phyloP scores from a whole-genome alignment of 2,797 vertebrate genomes.

The Tadarida brasiliensis region DNA sequence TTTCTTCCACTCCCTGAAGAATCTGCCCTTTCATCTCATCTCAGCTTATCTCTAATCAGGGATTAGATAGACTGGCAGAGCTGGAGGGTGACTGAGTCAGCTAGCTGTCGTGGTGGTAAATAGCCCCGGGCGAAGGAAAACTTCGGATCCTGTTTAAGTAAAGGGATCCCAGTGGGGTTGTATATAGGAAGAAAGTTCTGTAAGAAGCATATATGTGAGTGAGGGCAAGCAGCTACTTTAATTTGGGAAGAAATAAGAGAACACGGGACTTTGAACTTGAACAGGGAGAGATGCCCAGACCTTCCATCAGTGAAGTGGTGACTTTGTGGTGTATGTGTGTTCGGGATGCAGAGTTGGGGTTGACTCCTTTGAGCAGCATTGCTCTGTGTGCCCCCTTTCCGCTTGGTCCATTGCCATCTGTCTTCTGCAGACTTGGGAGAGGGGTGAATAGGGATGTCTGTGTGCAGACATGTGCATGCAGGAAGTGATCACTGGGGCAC shows the following conservation, averaged over 20 bases:
- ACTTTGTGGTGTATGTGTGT: not conserved
- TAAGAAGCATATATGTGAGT: not conserved
- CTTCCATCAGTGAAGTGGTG: not conserved
- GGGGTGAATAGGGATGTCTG: not conserved
- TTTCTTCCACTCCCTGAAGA: constrained; percentile 83
- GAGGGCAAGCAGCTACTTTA: not conserved
- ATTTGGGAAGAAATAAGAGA: not conserved
- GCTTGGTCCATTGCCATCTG: not conserved
- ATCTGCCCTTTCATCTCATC: not conserved
- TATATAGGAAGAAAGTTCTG: not conserved
- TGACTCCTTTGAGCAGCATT: too few relatives aligned
- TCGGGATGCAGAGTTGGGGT: not conserved
- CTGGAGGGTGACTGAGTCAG: not conserved
- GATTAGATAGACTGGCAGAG: not conserved
- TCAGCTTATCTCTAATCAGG: not conserved
- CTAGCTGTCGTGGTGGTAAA: not conserved
- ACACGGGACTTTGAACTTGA: not conserved
- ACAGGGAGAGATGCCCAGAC: not conserved
- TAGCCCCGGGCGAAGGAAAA: not conserved
- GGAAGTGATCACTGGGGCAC: not conserved
- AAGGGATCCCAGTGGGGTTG: not conserved
- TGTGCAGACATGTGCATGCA: not conserved
- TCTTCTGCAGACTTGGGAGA: not conserved
- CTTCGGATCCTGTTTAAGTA: not conserved
- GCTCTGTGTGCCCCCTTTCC: not conserved